phyloP scores from a whole-genome alignment of 2,113 vertebrate genomes.

The Phocoena phocoena region DNA sequence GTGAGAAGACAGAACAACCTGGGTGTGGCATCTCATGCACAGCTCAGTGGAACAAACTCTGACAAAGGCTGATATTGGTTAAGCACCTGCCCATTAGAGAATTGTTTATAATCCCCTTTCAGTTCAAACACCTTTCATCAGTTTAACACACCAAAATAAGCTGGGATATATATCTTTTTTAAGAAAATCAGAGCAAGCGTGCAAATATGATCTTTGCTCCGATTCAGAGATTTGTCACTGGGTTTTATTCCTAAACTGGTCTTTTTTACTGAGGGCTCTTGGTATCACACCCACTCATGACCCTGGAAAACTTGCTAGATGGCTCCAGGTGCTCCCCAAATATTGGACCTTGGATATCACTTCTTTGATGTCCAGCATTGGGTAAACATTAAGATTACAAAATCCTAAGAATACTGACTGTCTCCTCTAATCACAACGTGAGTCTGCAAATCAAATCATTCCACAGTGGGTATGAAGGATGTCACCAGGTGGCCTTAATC shows the following conservation, averaged over 20 bases:
- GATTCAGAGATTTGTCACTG: constrained; percentile 21
- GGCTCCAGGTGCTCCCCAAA: not conserved
- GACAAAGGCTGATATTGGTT: not conserved
- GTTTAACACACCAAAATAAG: constrained; percentile 12
- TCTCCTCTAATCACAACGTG: not conserved
- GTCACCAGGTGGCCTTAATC: constrained; percentile 21
- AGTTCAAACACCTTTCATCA: not conserved
- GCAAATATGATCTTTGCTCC: constrained; percentile 16
- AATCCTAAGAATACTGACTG: constrained; percentile 44
- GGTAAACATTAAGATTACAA: constrained; percentile 35
- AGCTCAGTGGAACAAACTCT: not conserved
- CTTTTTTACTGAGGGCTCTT: constrained; percentile 23
- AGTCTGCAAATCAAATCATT: constrained; percentile 37
- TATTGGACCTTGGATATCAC: not conserved
- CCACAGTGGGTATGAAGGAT: not conserved
- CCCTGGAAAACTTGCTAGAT: not conserved
- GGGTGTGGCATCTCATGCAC: constrained; percentile 19
- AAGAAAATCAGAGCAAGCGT: constrained; percentile 37
- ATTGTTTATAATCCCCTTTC: not conserved
- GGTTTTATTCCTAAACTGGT: not conserved
- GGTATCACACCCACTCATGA: not conserved
- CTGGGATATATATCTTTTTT: not conserved
- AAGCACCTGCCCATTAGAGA: not conserved
- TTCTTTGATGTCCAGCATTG: not conserved
- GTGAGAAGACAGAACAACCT: constrained; percentile 15